phyloP scores from a whole-genome alignment of 1,140 invertebrate species.

The Drosophila setifemur region DNA sequence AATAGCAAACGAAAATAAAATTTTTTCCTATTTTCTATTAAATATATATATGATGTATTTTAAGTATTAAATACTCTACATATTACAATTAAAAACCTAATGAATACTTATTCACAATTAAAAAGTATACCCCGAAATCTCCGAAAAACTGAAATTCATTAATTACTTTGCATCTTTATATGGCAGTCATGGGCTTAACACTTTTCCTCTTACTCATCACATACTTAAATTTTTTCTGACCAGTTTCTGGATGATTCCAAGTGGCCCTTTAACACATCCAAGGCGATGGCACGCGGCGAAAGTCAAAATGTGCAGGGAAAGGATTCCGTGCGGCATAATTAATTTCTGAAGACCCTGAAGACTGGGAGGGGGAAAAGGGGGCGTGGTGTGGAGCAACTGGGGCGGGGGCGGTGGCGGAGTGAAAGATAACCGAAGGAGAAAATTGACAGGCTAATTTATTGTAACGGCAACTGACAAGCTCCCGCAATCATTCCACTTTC shows the following conservation, averaged over 20 bases:
- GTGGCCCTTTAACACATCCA: slow-evolving; percentile 9
- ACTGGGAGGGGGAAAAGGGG: no score
- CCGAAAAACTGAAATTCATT: no score
- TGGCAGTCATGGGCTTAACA: slow-evolving; percentile 7
- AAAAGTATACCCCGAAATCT: no score
- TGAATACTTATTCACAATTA: no score
- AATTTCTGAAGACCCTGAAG: slow-evolving; percentile 31
- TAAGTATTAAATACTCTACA: no score
- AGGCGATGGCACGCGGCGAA: slow-evolving; percentile 41
- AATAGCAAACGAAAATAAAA: no score
- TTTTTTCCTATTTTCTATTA: no score
- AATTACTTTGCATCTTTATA: background rate
- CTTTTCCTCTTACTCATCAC: slow-evolving; percentile 30
- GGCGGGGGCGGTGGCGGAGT: background rate
- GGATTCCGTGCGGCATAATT: slow-evolving; percentile 38
- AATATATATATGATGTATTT: no score
- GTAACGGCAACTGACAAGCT: slow-evolving; percentile 73
- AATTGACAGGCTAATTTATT: slow-evolving; percentile 76
- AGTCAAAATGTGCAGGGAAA: slow-evolving; percentile 35
- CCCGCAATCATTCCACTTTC: slow-evolving; percentile 54
- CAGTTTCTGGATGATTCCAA: slow-evolving; percentile 1
- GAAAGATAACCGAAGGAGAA: slow-evolving; percentile 34
- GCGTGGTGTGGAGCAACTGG: no score
- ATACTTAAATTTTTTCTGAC: background rate
- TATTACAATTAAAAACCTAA: no score